A percentile compares a stretch with the other conserved stretches of the same genome.
Evolutionary conservation across 2,113 vertebrate species (phyloP).

Genomic region (Chrysochloris asiatica): DNA sequence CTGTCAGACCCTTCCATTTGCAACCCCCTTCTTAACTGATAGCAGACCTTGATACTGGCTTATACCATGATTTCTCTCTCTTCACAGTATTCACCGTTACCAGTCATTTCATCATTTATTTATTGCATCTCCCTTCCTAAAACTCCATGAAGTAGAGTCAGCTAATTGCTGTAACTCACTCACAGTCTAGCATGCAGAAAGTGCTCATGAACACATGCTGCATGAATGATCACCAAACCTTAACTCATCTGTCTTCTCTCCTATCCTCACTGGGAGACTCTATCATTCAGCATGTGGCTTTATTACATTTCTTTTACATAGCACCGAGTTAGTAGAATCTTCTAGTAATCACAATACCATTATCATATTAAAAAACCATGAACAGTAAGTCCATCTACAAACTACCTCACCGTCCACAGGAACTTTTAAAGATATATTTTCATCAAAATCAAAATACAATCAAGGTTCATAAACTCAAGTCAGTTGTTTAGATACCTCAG

Average conservation of each 20-base stretch:
- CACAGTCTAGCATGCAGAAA: neutral
- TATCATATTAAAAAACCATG: neutral
- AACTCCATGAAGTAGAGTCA: neutral
- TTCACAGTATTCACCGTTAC: neutral
- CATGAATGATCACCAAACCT: neutral
- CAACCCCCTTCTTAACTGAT: neutral
- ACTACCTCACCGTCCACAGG: neutral
- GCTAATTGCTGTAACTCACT: too few species aligned
- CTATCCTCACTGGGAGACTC: neutral
- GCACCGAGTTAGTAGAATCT: neutral
- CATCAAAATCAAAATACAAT: neutral
- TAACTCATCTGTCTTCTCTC: neutral
- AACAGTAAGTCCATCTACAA: neutral
- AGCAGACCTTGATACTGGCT: neutral
- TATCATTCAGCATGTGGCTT: neutral
- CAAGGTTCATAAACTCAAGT: neutral
- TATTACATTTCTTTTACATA: neutral
- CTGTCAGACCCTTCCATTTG: neutral
- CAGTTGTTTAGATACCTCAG: neutral
- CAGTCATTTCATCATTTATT: neutral
- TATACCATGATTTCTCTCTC: neutral
- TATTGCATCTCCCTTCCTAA: neutral
- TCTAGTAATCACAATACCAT: neutral
- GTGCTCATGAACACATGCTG: neutral
- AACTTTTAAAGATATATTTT: neutral